Base-by-base conservation (phyloP, 2,888 invertebrate species). In the Thecophora atra region DNA sequence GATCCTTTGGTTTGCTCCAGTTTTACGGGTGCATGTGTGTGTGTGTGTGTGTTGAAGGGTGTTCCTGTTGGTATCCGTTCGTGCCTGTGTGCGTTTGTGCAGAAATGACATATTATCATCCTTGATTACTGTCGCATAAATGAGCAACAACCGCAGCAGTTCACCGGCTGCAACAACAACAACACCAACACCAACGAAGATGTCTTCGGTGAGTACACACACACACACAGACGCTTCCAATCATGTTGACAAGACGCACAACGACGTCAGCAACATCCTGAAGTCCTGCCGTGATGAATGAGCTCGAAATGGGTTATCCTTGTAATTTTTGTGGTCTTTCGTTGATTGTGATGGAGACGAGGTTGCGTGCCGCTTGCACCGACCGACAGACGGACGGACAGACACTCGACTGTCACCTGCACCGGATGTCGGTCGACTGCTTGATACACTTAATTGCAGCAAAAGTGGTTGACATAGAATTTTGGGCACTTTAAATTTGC, bases 31-130 rank as follows among this genome's bases (percentile, higher is more conserved):
- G 51, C 17, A 37, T 11, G 11, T 37, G 37, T 65, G 28, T 24
- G 26, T 65, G 17, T 13, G 51, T 66, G 66, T 30, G 7, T 37
- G 54, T 28, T 7, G 3, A 17, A n/a, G n/a, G n/a, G n/a, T n/a
- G n/a, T n/a, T n/a, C n/a, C n/a, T n/a, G n/a, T n/a, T n/a, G n/a
- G n/a, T n/a, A n/a, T n/a, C n/a, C 21, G 52, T 37, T 26, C 15
- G 66, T 66, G 21, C n/a, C 26, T 51, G 47, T 62, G 69, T 62
- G 60, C 5, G 11, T 17, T 13, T 21, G 47, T 67, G 37, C 62
- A 56, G 54, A 56, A 56, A 68, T 68, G 72, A 72, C 72, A 64
- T 54, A 72, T 72, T 72, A 68, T 72, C 72, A 72, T 63, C 68
- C 72, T 68, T 72, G 72, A 68, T 72, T 68, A 68, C 63, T 54